Percentiles rank a stretch among this genome's conserved stretches.
Conservation (phyloP, 2,888 invertebrate genomes). For the Phortica okadai region DNA sequence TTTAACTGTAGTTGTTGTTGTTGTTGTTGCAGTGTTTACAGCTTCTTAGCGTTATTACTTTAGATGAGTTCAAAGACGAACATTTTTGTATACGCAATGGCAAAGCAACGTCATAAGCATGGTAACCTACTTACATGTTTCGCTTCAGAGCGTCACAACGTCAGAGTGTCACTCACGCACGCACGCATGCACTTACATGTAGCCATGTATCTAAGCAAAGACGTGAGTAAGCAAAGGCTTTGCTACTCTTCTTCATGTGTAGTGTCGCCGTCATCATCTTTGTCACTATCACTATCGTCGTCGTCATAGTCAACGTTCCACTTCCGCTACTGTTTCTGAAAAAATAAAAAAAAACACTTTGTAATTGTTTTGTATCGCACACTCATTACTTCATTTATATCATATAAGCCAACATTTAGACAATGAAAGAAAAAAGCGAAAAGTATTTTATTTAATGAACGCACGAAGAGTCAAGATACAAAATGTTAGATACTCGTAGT, state of each 20-base stretch:
- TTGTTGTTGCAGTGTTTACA: too few species aligned
- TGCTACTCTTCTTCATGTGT: background rate
- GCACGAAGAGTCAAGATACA: background rate
- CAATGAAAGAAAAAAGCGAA: background rate
- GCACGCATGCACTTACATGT: background rate
- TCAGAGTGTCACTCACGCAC: background rate
- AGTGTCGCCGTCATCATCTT: background rate
- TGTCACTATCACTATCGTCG: background rate
- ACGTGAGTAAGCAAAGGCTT: background rate
- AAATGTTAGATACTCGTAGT: background rate
- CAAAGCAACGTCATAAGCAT: background rate
- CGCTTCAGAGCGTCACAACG: background rate
- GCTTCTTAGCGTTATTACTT: too few species aligned
- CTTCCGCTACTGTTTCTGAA: background rate
- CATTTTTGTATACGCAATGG: too few species aligned
- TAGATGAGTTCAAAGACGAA: too few species aligned
- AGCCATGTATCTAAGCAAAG: background rate
- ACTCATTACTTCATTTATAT: conserved; percentile 12
- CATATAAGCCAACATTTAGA: background rate
- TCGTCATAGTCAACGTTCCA: background rate
- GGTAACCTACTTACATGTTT: background rate
- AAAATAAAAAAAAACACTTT: conserved; percentile 2
- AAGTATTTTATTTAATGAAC: too few species aligned
- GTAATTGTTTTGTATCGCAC: conserved; percentile 28
- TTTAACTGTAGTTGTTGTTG: too few species aligned